A percentile compares a stretch with the other conserved stretches of the same genome.
phyloP scores from a whole-genome alignment of 2,888 invertebrate genomes.

The Drosophila trichaetosa region DNA sequence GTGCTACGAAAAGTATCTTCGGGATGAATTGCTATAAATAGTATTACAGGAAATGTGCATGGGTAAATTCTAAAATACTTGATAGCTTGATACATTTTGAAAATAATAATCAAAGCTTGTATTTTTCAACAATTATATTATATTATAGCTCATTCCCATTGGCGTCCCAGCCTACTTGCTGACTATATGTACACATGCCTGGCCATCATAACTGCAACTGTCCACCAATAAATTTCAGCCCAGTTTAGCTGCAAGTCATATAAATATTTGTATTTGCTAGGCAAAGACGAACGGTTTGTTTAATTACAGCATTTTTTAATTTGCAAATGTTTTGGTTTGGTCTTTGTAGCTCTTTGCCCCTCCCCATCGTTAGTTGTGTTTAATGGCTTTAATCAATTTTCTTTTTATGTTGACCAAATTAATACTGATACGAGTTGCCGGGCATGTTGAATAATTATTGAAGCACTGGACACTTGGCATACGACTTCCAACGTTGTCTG shows the following conservation, averaged over 20 bases:
- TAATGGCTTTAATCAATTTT: constrained; percentile 74
- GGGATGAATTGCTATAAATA: not conserved
- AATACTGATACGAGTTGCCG: constrained; percentile 57
- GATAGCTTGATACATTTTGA: not conserved
- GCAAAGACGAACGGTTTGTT: constrained; percentile 53
- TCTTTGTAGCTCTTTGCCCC: not conserved
- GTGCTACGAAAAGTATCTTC: not conserved
- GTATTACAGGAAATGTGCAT: not conserved
- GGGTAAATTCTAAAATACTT: not conserved
- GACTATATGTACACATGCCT: not conserved
- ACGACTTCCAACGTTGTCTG: constrained; percentile 43
- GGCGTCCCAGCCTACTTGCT: not conserved
- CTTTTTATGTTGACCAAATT: constrained; percentile 65
- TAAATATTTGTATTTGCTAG: not conserved
- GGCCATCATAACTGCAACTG: constrained; percentile 18
- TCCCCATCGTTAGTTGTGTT: constrained; percentile 21
- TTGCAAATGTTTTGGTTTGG: constrained; percentile 40
- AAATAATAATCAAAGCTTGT: not conserved
- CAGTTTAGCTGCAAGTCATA: constrained; percentile 9
- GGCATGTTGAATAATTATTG: constrained; percentile 20
- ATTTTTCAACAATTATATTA: not conserved
- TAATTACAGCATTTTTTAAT: constrained; percentile 67
- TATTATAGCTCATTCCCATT: constrained; percentile 14
- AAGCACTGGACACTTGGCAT: constrained; percentile 13
- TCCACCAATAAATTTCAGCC: constrained; percentile 5